phyloP scores from a whole-genome alignment of 30 jellyfish, hydroid and myxozoan genomes.

The Rhopilema esculentum region DNA sequence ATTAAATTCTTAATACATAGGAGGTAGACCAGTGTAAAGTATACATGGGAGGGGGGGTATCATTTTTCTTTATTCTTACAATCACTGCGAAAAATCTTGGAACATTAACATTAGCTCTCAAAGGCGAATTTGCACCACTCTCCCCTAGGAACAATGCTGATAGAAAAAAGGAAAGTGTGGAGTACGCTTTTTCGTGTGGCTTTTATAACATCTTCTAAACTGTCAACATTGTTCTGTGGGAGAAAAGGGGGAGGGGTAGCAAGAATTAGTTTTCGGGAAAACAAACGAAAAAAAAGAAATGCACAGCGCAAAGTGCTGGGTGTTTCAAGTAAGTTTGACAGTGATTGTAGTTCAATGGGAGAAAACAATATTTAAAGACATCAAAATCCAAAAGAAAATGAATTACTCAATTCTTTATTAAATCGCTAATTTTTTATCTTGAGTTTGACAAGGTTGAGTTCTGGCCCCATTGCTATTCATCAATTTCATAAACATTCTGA shows the following conservation, averaged over 20 bases:
- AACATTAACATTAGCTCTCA: background rate
- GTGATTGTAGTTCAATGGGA: background rate
- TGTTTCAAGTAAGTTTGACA: background rate
- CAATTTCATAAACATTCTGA: too few species aligned
- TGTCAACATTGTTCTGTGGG: background rate
- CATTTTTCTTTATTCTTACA: background rate
- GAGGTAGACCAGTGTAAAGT: too few species aligned
- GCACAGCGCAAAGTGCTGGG: background rate
- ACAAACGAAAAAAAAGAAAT: too few species aligned
- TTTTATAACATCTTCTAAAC: background rate
- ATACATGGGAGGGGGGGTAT: too few species aligned
- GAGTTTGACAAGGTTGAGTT: too few species aligned
- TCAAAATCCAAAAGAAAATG: too few species aligned
- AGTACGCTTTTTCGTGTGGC: background rate
- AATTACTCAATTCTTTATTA: too few species aligned
- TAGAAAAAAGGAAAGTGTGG: background rate
- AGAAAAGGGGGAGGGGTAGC: background rate
- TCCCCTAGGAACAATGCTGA: background rate
- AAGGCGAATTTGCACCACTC: background rate
- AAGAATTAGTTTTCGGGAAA: background rate
- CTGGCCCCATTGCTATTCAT: too few species aligned
- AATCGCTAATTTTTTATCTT: too few species aligned
- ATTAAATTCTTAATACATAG: too few species aligned
- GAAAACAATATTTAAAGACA: too few species aligned
- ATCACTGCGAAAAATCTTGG: background rate